phyloP scores from a whole-genome alignment of 2,113 vertebrate genomes.

The Heterotilapia buettikoferi region DNA sequence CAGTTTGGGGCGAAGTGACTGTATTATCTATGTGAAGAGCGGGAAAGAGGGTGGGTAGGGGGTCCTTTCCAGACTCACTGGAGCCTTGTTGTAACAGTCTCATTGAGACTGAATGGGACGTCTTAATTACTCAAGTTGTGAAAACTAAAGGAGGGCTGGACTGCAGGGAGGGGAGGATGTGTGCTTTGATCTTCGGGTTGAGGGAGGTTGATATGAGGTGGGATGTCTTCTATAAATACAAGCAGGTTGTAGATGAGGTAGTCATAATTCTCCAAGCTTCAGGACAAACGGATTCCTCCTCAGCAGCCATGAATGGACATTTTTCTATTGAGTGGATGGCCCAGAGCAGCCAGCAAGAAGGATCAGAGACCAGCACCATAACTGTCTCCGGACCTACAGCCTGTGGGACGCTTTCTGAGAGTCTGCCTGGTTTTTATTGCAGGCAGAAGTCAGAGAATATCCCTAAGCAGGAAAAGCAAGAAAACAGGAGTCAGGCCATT shows the following conservation, averaged over 20 bases:
- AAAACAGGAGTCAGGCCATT: neutral
- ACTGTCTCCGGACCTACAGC: neutral
- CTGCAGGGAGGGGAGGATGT: slow-evolving; percentile 24
- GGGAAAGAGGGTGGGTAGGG: neutral
- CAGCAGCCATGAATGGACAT: slow-evolving; percentile 57
- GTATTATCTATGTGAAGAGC: slow-evolving; percentile 7
- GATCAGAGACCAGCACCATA: neutral
- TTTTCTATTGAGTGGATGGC: slow-evolving; percentile 79
- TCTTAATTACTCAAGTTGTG: slow-evolving; percentile 80
- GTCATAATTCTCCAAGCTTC: neutral
- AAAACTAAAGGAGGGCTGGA: slow-evolving; percentile 67
- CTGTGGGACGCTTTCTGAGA: slow-evolving; percentile 66
- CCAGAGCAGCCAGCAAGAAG: slow-evolving; percentile 66
- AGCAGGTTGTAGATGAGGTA: neutral
- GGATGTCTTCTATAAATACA: slow-evolving; percentile 62
- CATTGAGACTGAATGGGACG: slow-evolving; percentile 74
- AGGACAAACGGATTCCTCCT: neutral
- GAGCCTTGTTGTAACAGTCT: slow-evolving; percentile 75
- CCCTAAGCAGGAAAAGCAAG: neutral
- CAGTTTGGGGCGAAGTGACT: slow-evolving; percentile 1
- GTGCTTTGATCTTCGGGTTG: slow-evolving; percentile 70
- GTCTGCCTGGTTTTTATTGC: slow-evolving; percentile 71
- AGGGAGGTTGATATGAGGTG: slow-evolving; percentile 52
- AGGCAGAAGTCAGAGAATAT: neutral
- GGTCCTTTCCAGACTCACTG: slow-evolving; percentile 65